Conservation (phyloP, 1,140 invertebrate species). For the Aphelenchoides fujianensis region DNA sequence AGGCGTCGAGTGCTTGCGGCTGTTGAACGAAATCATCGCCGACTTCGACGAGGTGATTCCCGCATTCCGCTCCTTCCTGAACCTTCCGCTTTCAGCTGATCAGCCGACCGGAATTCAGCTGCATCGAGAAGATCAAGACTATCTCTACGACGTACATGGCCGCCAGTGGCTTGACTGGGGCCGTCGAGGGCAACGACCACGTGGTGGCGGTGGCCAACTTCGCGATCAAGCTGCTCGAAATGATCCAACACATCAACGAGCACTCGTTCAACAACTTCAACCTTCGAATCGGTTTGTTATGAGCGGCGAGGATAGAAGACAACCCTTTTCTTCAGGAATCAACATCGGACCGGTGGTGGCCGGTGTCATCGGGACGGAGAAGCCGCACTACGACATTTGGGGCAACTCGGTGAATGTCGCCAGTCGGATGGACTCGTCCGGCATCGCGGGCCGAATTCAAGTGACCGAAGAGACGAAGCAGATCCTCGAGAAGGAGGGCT, state of each 20-base stretch:
- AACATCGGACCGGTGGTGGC: constrained; percentile 62
- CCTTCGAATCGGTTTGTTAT: constrained; percentile 44
- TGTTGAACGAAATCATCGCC: constrained; percentile 95
- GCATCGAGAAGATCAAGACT: constrained; percentile 93
- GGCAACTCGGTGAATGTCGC: constrained; percentile 91
- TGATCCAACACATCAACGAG: constrained; percentile 56
- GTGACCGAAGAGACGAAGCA: constrained; percentile 59
- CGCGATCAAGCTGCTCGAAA: constrained; percentile 69
- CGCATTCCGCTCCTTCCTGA: background rate
- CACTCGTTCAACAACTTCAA: constrained; percentile 55
- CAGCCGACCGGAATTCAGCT: constrained; percentile 76
- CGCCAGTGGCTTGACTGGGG: constrained; percentile 74
- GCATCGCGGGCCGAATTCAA: constrained; percentile 51
- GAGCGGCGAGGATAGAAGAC: too few relatives aligned
- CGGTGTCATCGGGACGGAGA: constrained; percentile 93
- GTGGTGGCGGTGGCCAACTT: constrained; percentile 82
- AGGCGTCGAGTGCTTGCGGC: constrained; percentile 83
- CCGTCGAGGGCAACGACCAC: constrained; percentile 38
- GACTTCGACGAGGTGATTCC: constrained; percentile 82
- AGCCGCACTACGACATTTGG: constrained; percentile 96
- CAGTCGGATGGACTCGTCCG: constrained; percentile 51
- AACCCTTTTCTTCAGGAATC: constrained; percentile 52
- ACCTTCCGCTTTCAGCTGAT: constrained; percentile 69
- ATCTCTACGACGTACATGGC: constrained; percentile 95
- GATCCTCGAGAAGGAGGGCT: constrained; percentile 54